Evolutionary conservation across 2,888 invertebrate genomes (phyloP), one percentile per base, ranked within the genome.

Genomic region (Stenchaetothrips biformis): DNA sequence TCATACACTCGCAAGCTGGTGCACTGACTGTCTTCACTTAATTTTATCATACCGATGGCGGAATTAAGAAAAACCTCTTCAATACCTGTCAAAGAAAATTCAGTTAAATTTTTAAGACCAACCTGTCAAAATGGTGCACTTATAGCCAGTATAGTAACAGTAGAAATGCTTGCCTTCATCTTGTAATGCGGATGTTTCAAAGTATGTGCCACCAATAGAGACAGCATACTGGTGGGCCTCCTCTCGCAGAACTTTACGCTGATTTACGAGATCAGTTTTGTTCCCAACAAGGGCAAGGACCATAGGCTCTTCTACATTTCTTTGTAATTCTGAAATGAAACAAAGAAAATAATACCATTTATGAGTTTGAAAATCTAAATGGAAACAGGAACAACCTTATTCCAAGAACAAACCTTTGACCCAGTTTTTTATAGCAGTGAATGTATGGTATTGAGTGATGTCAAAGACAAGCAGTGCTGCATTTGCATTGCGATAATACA

Each of bases 401-500:
- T 37, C 37, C 37, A 37, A 37, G 4, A 2, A 37, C 37, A 80
- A 85, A 89, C 89, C 96, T 85, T 91, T 91, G 3, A 95, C 94
- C 97, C 96, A 97, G n/a, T 89, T 89, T 87, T 96, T 94, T 83
- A 96, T 93, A 82, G 93, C 92, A 6, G 89, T 88, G 85, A 96
- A 97, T 81, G 93, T 93, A 82, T 90, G 89, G 78, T 90, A 88
- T 82, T 92, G 92, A 4, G 95, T 94, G 82, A 97, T 91, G 86
- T 97, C 97, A 85, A 93, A 97, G 0, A 96, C 93, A 79, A 97
- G 88, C 79, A 97, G 89, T 0, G 97, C 97, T 0, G 95, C 96
- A 86, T 95, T 96, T 0, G 96, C 94, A 85, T 95, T 96, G 80
- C 97, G 89, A 86, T 97, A 97, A 86, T 97, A 97, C 95, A 97